A percentile compares a stretch with the other conserved stretches of the same genome.
phyloP scores from a whole-genome alignment of 64 coral and sea anemone genomes.

The Dendrophyllia cribrosa region DNA sequence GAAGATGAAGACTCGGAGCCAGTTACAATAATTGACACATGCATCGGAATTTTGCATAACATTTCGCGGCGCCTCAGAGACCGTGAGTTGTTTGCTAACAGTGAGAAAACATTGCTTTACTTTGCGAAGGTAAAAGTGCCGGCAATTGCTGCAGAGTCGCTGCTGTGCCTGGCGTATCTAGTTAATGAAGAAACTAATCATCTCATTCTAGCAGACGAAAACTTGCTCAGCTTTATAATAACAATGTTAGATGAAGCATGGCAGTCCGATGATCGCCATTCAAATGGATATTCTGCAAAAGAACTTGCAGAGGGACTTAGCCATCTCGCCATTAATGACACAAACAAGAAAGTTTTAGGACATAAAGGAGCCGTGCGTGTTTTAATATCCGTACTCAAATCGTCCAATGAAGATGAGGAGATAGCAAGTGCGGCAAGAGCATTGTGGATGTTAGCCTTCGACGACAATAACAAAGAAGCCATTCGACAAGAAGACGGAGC shows the following conservation, averaged over 20 bases:
- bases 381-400: conserved; percentile 36
- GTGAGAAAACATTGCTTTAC: neutral
- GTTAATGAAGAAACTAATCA: conserved; percentile 53
- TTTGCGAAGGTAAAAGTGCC: conserved; percentile 15
- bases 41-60: conserved; percentile 74
- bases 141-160: neutral
- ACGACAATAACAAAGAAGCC: conserved; percentile 39
- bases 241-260: conserved; percentile 13
- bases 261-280: conserved; percentile 17
- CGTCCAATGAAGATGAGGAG: conserved; percentile 40
- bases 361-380: conserved; percentile 46
- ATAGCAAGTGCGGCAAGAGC: conserved; percentile 13
- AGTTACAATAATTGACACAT: neutral
- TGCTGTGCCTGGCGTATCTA: conserved; percentile 52
- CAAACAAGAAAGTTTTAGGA: conserved; percentile 43
- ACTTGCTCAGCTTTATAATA: conserved; percentile 18
- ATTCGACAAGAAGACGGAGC: conserved; percentile 32
- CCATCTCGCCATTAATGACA: conserved; percentile 48
- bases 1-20: neutral
- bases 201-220: conserved; percentile 37
- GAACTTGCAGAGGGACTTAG: conserved; percentile 60
- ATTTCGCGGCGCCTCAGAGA: conserved; percentile 60
- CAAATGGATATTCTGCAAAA: conserved; percentile 41
- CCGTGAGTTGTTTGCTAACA: conserved; percentile 30
- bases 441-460: conserved; percentile 69